Conservation (phyloP, 1,140 invertebrate genomes). For the Zeugodacus cucurbitae region DNA sequence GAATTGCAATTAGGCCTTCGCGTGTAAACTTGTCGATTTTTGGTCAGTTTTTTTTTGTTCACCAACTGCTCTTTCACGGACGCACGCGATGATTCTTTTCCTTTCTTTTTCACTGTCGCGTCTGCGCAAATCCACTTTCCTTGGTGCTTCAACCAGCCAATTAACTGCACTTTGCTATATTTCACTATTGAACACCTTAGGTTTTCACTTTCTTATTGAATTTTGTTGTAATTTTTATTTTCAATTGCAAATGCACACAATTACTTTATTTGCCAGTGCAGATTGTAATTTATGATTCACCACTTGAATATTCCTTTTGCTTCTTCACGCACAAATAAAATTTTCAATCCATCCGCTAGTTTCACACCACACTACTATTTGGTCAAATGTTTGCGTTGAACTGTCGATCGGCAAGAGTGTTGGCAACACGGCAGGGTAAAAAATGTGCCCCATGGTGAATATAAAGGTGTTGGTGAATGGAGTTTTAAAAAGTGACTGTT, state of each 20-base stretch:
- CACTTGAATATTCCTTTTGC: conserved; percentile 2
- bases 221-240: not conserved
- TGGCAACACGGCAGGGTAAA: not conserved
- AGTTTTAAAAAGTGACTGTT: too few species aligned
- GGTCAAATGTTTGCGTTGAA: not conserved
- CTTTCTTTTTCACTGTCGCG: not conserved
- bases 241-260: not conserved
- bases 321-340: not conserved
- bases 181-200: not conserved
- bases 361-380: not conserved
- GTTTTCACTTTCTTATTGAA: not conserved
- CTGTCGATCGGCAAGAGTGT: not conserved
- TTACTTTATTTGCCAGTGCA: not conserved
- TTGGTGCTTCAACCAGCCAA: not conserved
- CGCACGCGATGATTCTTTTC: not conserved
- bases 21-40: conserved; percentile 6
- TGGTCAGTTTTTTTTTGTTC: not conserved
- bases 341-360: not conserved
- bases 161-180: not conserved
- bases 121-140: conserved; percentile 28
- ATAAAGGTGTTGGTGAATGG: not conserved
- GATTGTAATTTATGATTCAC: conserved; percentile 17
- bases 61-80: conserved; percentile 8
- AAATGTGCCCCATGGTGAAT: not conserved
- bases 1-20: conserved; percentile 29